Evolutionary conservation across 2,113 vertebrate genomes (phyloP), one percentile per base, ranked within the genome.

Genomic region (Oxyruncus cristatus): DNA sequence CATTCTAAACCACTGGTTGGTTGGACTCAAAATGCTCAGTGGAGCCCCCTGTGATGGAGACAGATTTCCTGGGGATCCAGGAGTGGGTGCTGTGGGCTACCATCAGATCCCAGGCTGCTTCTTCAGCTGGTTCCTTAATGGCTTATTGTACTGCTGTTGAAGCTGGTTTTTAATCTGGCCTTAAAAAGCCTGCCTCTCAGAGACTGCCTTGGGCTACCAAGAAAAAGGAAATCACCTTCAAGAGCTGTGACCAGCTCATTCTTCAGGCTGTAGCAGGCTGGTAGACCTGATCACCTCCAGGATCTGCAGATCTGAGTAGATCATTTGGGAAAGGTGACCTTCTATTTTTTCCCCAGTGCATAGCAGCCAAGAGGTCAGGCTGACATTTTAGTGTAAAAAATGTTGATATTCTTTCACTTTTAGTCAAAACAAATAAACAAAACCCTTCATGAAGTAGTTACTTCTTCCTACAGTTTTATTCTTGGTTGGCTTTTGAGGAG

Each of bases 291-390:
- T 27, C 11, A 1, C 16, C 47, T 68, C 33, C 47, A 72, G 75
- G 44, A 44, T 30, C 47, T 82, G 71, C 62, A 85, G 26, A 59
- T 72, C 59, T 56, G 24, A 9, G 20, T 41, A 84, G 22, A 66
- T 37, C 32, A 12, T 32, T 35, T 6, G 2, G 50, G 49, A 91
- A 52, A 52, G 30, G 17, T 11, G 22, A 82, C 8, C 9, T 61
- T 19, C 0, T 1, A 19, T 59, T 68, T 82, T 39, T 76, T 13
- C 27, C 50, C 44, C 28, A 11, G 35, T 7, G 13, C 0, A 0
- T 44, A 81, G 66, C 15, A 85, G 71, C 52, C 21, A 82, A 55
- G 41, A 76, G 30, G 33, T 32, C 44, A 65, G 33, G 33, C 44
- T 88, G 47, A 52, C 28, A 76, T n/a, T 49, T 85, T 33, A 42